Evolutionary conservation across 2,888 invertebrate species (phyloP), one percentile per base, ranked within the genome.

Genomic region (Aphodius sticticus): DNA sequence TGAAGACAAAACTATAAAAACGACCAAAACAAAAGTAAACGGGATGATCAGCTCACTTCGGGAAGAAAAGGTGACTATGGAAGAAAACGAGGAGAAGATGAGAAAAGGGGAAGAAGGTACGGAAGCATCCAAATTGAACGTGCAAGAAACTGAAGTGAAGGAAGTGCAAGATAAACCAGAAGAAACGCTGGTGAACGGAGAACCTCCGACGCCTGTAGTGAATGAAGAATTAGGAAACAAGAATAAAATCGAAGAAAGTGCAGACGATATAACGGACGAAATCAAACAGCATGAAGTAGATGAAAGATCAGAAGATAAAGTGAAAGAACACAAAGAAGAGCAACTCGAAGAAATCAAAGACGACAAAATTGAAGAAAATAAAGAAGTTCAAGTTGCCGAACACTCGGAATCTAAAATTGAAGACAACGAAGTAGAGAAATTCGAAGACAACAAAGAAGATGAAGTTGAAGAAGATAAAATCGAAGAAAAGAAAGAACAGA

Each of bases 371-470:
- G 76, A 76, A 6, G 77, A 6, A 53, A 53, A 76, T 38, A 0
- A 53, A 15, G 6, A 26, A 26, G 2, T 26, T 26, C 26, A 26
- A 26, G 26, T 26, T 35, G 70, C 0, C 14, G 69, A 26, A 69
- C 14, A 74, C 16, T 15, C 71, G 5, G 76, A 37, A 6, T 7
- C 37, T 69, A 26, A 6, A 77, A 35, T 35, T 14, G 81, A 82
- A 79, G 81, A 79, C 70, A 78, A 77, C 80, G 70, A 78, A 16
- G 36, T 35, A 72, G 77, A 53, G 80, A 80, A 79, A 76, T 5
- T 76, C 69, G 71, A 69, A 70, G 16, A 70, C 1, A 53, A 53
- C 53, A 53, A 53, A 14, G 35, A 76, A 76, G 70, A 16, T 9
- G 6, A 37, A 75, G 37, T 1, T 16, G n/a, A 16, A 14, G 38